A percentile compares a stretch with the other conserved stretches of the same genome.
Evolutionary conservation across 2,888 invertebrate species (phyloP).

Genomic region (Blera fallax): DNA sequence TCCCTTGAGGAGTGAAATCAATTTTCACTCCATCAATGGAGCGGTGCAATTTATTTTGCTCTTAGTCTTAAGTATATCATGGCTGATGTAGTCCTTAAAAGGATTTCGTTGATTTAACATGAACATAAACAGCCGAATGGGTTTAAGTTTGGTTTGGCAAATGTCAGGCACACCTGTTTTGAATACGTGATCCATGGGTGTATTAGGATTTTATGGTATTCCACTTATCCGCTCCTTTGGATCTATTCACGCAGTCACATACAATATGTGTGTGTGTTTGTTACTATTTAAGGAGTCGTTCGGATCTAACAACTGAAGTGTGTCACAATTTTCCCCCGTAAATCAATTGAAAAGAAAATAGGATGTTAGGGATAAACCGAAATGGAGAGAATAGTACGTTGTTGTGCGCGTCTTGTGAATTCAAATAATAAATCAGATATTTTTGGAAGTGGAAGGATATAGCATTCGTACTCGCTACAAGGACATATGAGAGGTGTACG

Average conservation of each 20-base stretch:
- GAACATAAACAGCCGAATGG: conserved; percentile 45
- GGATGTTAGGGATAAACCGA: conserved; percentile 23
- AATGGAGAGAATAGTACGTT: conserved; percentile 2
- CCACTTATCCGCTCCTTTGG: conserved; percentile 5
- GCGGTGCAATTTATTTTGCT: background rate
- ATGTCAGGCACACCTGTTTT: conserved; percentile 54
- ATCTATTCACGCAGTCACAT: conserved; percentile 3
- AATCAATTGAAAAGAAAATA: conserved; percentile 53
- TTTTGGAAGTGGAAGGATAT: conserved; percentile 30
- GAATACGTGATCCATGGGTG: conserved; percentile 47
- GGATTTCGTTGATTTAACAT: conserved; percentile 53
- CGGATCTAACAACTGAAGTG: conserved; percentile 15
- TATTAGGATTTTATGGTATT: conserved; percentile 9
- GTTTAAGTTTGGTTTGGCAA: conserved; percentile 30
- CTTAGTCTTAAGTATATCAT: conserved; percentile 21
- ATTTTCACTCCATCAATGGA: conserved; percentile 23
- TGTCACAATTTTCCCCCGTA: conserved; percentile 44
- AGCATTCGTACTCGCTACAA: conserved; percentile 14
- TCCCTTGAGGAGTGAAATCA: conserved; percentile 3
- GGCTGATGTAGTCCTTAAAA: conserved; percentile 29
- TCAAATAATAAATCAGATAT: conserved; percentile 64
- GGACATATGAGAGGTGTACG: conserved; percentile 5
- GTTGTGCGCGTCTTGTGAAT: conserved; percentile 33
- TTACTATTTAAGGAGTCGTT: background rate
- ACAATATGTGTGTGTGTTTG: background rate